A percentile compares a stretch with the other conserved stretches of the same genome.
Conservation (phyloP, 2,797 vertebrate species). For the Pterois miles region DNA sequence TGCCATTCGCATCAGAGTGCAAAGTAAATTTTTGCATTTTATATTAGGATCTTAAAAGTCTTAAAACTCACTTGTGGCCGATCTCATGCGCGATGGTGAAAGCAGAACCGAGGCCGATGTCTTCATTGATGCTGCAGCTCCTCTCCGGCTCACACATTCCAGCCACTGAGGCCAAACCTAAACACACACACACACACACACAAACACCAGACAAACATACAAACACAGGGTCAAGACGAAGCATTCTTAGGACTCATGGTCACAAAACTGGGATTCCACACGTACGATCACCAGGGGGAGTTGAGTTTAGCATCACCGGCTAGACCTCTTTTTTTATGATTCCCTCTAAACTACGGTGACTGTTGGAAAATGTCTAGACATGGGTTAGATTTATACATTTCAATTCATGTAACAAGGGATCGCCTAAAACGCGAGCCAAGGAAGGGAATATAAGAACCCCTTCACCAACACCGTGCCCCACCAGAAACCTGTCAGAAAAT, state of each 20-base stretch:
- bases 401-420: conserved; percentile 93
- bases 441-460: conserved; percentile 90
- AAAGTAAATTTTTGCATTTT: conserved; percentile 26
- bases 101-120: conserved; percentile 97
- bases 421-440: conserved; percentile 90
- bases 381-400: conserved; percentile 93
- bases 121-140: conserved; percentile 99
- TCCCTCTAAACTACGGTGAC: conserved; percentile 86
- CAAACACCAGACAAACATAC: conserved; percentile 58
- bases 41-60: conserved; percentile 25
- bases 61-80: conserved; percentile 97
- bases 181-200: conserved; percentile 67
- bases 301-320: conserved; percentile 88
- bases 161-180: conserved; percentile 98
- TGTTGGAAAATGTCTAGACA: conserved; percentile 95
- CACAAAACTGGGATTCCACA: conserved; percentile 88
- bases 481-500: conserved; percentile 55
- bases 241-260: conserved; percentile 83
- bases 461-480: conserved; percentile 57
- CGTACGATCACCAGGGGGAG: conserved; percentile 86
- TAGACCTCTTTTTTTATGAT: conserved; percentile 85
- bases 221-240: conserved; percentile 88
- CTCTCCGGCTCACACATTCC: conserved; percentile 99
- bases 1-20: conserved; percentile 14
- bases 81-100: conserved; percentile 99